Evolutionary conservation across 2,888 invertebrate genomes (phyloP).

Genomic region (Drosophila pegasa): DNA sequence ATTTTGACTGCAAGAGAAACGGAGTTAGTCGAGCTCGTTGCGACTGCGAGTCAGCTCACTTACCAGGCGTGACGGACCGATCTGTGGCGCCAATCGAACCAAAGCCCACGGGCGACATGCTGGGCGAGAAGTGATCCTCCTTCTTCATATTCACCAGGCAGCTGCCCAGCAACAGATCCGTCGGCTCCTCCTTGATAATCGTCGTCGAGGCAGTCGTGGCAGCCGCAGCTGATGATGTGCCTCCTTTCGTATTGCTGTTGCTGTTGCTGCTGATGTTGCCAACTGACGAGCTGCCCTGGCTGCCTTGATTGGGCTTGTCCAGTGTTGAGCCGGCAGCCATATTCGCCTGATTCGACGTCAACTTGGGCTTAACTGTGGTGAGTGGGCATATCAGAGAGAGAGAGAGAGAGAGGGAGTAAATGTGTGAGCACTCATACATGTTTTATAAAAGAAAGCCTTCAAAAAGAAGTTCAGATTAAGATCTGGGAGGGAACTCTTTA

Average conservation of each 20-base stretch:
- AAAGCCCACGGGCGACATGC: slow-evolving; percentile 83
- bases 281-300: background rate
- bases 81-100: slow-evolving; percentile 71
- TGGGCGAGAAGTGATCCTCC: slow-evolving; percentile 78
- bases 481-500: background rate
- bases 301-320: slow-evolving; percentile 30
- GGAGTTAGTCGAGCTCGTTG: background rate
- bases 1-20: slow-evolving; percentile 59
- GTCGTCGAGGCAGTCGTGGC: slow-evolving; percentile 4
- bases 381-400: background rate
- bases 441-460: background rate
- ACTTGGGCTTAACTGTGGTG: slow-evolving; percentile 24
- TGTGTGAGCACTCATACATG: background rate
- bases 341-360: slow-evolving; percentile 11
- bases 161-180: slow-evolving; percentile 62
- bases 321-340: slow-evolving; percentile 15
- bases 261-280: slow-evolving; percentile 1
- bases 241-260: slow-evolving; percentile 24
- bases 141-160: slow-evolving; percentile 78
- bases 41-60: background rate
- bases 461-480: background rate
- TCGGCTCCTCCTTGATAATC: slow-evolving; percentile 73
- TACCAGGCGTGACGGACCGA: slow-evolving; percentile 55
- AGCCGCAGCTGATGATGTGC: background rate
- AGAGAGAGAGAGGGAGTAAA: background rate